phyloP scores from a whole-genome alignment of 2,113 vertebrate species.

The Dromiciops gliroides region DNA sequence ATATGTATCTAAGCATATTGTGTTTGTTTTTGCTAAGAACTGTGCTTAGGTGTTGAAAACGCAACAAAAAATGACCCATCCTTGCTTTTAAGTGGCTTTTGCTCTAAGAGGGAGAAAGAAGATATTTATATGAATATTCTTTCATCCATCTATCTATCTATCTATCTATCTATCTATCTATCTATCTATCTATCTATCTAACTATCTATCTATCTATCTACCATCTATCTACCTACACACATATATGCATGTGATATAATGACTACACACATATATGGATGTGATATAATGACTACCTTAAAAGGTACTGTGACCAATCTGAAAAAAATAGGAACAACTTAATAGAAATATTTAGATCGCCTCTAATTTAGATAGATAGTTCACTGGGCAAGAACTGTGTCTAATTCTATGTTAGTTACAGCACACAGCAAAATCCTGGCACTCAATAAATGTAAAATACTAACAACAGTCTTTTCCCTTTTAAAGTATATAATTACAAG shows the following conservation, averaged over 20 bases:
- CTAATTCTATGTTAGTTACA: slow-evolving; percentile 73
- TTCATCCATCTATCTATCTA: too few relatives aligned
- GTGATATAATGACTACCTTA: background rate
- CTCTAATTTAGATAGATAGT: slow-evolving; percentile 78
- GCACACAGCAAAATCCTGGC: slow-evolving; percentile 73
- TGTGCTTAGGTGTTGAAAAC: background rate
- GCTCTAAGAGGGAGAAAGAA: background rate
- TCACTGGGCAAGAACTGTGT: slow-evolving; percentile 74
- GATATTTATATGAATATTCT: background rate
- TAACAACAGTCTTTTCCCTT: slow-evolving; percentile 69
- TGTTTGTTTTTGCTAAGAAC: background rate
- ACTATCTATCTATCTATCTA: too few relatives aligned
- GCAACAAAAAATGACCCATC: background rate
- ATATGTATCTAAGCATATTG: background rate
- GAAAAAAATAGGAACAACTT: slow-evolving; percentile 73
- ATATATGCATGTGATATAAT: too few relatives aligned
- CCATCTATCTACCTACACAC: too few relatives aligned
- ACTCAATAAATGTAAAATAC: slow-evolving; percentile 79
- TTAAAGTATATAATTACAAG: slow-evolving; percentile 80
- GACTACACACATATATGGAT: background rate
- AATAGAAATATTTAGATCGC: slow-evolving; percentile 80
- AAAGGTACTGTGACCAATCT: slow-evolving; percentile 55
- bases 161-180: too few relatives aligned
- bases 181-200: too few relatives aligned
- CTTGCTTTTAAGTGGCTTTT: background rate